These are phyloP conservation scores for Plecotus auritus DNA, from an alignment of 2,113 vertebrate genomes.

Conservation along the genomic window DNA sequence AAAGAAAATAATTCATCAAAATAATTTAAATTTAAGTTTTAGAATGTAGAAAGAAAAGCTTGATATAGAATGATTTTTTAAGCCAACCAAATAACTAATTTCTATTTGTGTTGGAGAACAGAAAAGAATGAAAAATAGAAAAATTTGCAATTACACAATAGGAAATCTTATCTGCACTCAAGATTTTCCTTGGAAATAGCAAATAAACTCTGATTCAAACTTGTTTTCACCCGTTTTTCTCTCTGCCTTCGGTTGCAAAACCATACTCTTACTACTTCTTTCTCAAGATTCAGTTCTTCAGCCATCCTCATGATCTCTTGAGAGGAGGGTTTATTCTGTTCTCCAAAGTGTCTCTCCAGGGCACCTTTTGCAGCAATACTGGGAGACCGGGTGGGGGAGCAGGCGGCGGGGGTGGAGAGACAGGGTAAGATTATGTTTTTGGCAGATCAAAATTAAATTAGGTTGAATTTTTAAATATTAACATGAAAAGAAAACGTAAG, in stretches of 20 bases:
- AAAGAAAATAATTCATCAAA: neutral
- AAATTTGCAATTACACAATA: neutral
- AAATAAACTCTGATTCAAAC: constrained; percentile 92
- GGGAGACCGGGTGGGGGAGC: neutral
- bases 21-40: constrained; percentile 3
- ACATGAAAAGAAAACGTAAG: neutral
- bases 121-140: neutral
- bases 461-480: neutral
- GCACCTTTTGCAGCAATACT: constrained; percentile 97
- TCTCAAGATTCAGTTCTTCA: constrained; percentile 95
- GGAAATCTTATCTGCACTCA: constrained; percentile 84
- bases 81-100: neutral
- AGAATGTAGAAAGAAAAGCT: neutral
- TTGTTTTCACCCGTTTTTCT: constrained; percentile 98
- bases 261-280: constrained; percentile 98
- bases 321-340: constrained; percentile 96
- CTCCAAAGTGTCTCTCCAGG: constrained; percentile 93
- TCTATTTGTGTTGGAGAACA: neutral
- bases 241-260: constrained; percentile 98
- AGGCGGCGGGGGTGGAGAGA: neutral
- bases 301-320: constrained; percentile 97
- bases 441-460: neutral
- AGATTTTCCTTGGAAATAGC: constrained; percentile 88
- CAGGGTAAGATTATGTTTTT: neutral
- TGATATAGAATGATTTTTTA: neutral